Evolutionary conservation across 2,888 invertebrate species (phyloP).

Genomic region (Stictocephala bisonia): DNA sequence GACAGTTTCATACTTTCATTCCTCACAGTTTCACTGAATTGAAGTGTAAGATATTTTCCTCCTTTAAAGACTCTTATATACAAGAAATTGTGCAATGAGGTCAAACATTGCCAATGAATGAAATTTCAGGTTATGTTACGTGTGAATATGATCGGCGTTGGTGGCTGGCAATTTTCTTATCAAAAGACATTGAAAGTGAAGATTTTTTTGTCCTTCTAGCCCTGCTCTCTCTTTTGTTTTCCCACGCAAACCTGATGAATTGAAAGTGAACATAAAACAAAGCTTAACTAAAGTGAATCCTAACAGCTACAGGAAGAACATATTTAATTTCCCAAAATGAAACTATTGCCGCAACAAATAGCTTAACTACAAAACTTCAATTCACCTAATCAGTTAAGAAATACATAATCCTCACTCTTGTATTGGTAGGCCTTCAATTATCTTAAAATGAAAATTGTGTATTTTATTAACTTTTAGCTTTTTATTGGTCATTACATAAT

Average conservation of each 20-base stretch:
- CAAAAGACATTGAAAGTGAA: conserved; percentile 34
- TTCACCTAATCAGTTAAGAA: conserved; percentile 1
- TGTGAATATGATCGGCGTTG: conserved; percentile 37
- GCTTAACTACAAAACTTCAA: conserved; percentile 9
- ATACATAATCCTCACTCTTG: not conserved
- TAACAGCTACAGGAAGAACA: conserved; percentile 30
- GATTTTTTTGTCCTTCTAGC: conserved; percentile 31
- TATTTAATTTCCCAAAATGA: conserved; percentile 12
- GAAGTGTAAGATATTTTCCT: conserved; percentile 24
- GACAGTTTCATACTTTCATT: conserved; percentile 24
- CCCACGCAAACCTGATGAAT: conserved; percentile 34
- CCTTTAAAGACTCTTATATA: conserved; percentile 12
- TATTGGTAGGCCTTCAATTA: not conserved
- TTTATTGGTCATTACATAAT: conserved; percentile 2
- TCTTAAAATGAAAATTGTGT: not conserved
- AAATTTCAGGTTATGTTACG: conserved; percentile 29
- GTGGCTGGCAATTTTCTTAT: conserved; percentile 30
- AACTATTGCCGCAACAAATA: conserved; percentile 27
- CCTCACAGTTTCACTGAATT: conserved; percentile 23
- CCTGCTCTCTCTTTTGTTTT: conserved; percentile 37
- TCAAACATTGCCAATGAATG: conserved; percentile 28
- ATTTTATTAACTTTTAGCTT: not conserved
- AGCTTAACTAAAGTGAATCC: conserved; percentile 33
- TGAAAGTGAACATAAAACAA: conserved; percentile 33
- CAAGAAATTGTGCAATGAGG: conserved; percentile 38